Base-by-base conservation (phyloP, 1,140 invertebrate genomes). In the Brachionus manjavacas region DNA sequence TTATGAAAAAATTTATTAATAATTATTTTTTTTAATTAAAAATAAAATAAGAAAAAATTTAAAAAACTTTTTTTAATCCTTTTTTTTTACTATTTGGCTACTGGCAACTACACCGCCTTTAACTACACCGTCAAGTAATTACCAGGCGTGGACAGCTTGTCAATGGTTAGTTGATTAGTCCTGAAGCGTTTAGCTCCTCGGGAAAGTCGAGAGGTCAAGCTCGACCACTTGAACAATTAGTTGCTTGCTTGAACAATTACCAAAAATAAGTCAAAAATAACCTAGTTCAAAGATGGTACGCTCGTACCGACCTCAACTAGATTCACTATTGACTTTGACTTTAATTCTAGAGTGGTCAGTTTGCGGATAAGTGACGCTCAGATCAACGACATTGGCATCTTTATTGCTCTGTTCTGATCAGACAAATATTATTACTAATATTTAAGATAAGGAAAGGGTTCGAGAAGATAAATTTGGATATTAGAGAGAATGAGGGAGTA, bases 251-350 rank as follows among this genome's bases (percentile, higher is more conserved):
- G n/a, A n/a, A n/a, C n/a, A n/a, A n/a, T n/a, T n/a, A n/a, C n/a
- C n/a, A n/a, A n/a, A n/a, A n/a, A 68, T 39, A 52, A 94, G 88
- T 96, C 97, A 39, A 91, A 95, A 84, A 95, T 99, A 31, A 96
- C 96, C 92, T 99, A 96, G 97, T 92, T 96, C 20, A 93, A 98
- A 81, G 98, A 99, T 90, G 96, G 95, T 85, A 20, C 55, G 66
- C 74, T 28, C 11, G 11, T 85, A 39, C 84, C 87, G 43, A 87
- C 46, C 16, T 80, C 72, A 41, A 39, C 83, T 49, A 35, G 64
- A 86, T 86, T 76, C 78, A 31, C 88, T 89, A 9, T 90, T 95
- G 91, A 92, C 96, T 55, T 94, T 97, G 96, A 96, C 97, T 39
- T 25, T 28, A 96, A 89, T 95, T 93, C 88, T 95, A 96, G 1